Conservation (phyloP, 1,140 invertebrate species). For the Ptiloglossa arizonensis region DNA sequence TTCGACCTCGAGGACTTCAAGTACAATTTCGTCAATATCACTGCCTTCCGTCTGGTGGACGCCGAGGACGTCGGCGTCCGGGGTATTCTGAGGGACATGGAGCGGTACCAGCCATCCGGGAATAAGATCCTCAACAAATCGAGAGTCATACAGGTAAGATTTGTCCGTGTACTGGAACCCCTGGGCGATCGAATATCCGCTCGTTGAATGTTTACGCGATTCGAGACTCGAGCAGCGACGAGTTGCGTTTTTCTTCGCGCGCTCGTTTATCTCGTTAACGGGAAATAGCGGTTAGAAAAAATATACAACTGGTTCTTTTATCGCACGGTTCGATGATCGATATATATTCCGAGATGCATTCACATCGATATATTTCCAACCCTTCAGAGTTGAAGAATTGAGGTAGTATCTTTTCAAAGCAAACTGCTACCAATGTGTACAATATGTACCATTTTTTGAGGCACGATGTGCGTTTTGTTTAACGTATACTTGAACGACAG, state of each 20-base stretch:
- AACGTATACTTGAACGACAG: too few species aligned
- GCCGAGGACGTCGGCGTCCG: conserved; percentile 83
- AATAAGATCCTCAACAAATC: conserved; percentile 83
- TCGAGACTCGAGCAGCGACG: neutral
- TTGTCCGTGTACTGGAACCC: neutral
- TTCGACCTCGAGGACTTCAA: conserved; percentile 86
- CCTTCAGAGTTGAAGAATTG: too few species aligned
- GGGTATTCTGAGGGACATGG: conserved; percentile 85
- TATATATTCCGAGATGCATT: too few species aligned
- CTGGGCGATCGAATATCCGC: neutral
- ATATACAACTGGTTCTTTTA: too few species aligned
- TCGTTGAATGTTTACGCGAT: conserved; percentile 19
- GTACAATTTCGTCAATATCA: conserved; percentile 87
- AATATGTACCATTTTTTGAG: too few species aligned
- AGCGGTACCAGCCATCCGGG: conserved; percentile 83
- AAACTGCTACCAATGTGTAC: too few species aligned
- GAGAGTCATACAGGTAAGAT: conserved; percentile 82
- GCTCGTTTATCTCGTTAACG: neutral
- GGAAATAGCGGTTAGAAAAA: too few species aligned
- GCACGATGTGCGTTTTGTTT: too few species aligned
- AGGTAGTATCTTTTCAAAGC: too few species aligned
- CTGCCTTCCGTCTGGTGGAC: conserved; percentile 85
- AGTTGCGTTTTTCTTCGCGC: conserved; percentile 7
- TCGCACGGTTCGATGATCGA: too few species aligned
- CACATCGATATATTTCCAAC: too few species aligned